These are phyloP conservation scores for Sebastiscus albofasciatus DNA, from an alignment of 2,797 vertebrate species.

Conservation along the genomic window DNA sequence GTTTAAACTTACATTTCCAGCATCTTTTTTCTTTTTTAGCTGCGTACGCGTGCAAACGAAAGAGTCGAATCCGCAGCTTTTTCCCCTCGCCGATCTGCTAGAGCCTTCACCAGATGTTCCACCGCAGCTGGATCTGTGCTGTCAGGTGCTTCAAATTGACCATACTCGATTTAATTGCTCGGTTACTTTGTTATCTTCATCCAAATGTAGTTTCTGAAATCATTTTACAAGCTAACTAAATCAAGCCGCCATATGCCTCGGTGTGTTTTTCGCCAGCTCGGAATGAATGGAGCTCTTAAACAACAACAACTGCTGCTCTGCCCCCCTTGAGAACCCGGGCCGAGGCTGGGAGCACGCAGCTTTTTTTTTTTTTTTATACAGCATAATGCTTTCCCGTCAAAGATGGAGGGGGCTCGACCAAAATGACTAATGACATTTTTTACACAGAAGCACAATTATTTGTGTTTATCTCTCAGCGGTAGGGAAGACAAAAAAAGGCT, in stretches of 20 bases:
- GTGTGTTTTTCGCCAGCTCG: constrained; percentile 54
- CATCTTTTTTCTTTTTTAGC: neutral
- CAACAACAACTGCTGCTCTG: constrained; percentile 61
- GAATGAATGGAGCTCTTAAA: constrained; percentile 75
- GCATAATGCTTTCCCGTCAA: constrained; percentile 60
- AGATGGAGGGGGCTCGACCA: constrained; percentile 50
- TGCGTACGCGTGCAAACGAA: neutral
- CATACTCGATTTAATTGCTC: constrained; percentile 75
- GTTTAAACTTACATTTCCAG: constrained; percentile 3
- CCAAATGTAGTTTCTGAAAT: constrained; percentile 76
- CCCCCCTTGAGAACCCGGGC: constrained; percentile 58
- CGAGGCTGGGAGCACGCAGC: constrained; percentile 49
- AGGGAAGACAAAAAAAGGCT: constrained; percentile 39
- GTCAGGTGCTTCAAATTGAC: constrained; percentile 78
- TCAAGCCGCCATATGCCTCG: constrained; percentile 79
- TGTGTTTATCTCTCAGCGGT: constrained; percentile 27
- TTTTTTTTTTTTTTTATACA: constrained; percentile 48
- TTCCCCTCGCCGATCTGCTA: neutral
- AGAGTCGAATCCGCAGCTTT: constrained; percentile 11
- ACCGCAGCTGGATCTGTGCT: constrained; percentile 72
- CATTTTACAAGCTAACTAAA: constrained; percentile 80
- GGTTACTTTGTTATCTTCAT: constrained; percentile 79
- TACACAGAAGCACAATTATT: constrained; percentile 49
- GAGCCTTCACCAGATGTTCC: constrained; percentile 74
- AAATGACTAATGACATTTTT: constrained; percentile 64